A percentile compares a stretch with the other conserved stretches of the same genome.
Conservation (phyloP, 2,888 invertebrate genomes). For the Gastracanthus pulcherrimus region DNA sequence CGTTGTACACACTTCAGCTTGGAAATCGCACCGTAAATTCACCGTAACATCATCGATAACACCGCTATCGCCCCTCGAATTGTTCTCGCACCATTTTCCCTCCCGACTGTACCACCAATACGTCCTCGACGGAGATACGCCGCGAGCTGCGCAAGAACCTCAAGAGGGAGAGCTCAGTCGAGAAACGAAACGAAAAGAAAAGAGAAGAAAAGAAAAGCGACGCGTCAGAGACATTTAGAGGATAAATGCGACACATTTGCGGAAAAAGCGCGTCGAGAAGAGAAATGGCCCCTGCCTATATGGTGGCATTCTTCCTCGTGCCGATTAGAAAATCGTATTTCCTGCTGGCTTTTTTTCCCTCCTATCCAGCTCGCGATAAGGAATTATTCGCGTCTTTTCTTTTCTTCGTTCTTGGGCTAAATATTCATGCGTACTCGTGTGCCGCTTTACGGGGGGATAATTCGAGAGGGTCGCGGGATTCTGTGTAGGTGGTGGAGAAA, state of each 20-base stretch:
- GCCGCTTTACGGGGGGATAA: not conserved
- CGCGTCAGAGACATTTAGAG: constrained; percentile 22
- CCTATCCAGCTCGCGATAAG: constrained; percentile 17
- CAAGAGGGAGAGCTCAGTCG: not conserved
- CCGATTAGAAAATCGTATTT: constrained; percentile 57
- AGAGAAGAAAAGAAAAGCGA: not conserved
- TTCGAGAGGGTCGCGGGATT: not conserved
- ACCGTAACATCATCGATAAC: not conserved
- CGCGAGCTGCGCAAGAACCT: not conserved
- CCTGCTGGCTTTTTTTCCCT: constrained; percentile 29
- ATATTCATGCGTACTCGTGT: not conserved
- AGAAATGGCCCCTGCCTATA: constrained; percentile 47
- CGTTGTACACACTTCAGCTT: too few relatives aligned
- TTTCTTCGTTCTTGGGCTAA: not conserved
- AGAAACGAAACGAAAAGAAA: not conserved
- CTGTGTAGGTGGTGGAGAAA: not conserved
- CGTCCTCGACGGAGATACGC: constrained; percentile 3
- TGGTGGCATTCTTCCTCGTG: constrained; percentile 44
- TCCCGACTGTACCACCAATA: not conserved
- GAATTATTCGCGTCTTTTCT: constrained; percentile 26
- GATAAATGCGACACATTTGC: constrained; percentile 49
- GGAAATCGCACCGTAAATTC: too few relatives aligned
- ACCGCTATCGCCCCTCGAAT: not conserved
- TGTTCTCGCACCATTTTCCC: constrained; percentile 1
- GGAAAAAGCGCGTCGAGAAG: constrained; percentile 36